Base-by-base conservation (phyloP, 2,797 vertebrate species). In the Astyanax mexicanus region DNA sequence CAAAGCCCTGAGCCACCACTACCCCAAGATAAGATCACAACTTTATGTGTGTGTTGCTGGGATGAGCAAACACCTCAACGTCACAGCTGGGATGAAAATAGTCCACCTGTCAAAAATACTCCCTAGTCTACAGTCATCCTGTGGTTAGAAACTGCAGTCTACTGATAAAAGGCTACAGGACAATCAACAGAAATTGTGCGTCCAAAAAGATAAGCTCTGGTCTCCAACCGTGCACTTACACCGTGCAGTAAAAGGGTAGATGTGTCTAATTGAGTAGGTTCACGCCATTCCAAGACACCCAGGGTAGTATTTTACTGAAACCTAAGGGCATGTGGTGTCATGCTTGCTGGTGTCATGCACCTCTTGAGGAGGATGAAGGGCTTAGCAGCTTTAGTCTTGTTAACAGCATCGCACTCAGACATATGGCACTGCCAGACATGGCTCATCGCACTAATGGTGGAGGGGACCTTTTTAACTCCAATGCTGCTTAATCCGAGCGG, bases 381-480 rank as follows among this genome's bases (percentile, higher is more conserved):
- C 73, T 80, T 76, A 80, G 47, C 65, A 29, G 72, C 58, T 76
- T 73, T 67, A 70, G 75, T 72, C 83, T 78, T 73, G 66, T 80
- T 84, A 80, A 80, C 23, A 51, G 32, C 35, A 37, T 66, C 42
- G 27, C 29, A 38, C 49, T 70, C 67, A 38, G 54, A 72, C 72
- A 72, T 60, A 57, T 58, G 29, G 23, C 40, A 47, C 51, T 57
- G 61, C 62, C 62, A 75, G 32, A 66, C 67, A 54, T 27, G 19
- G 40, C 57, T 73, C 69, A 72, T 74, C 78, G 75, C 42, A 21
- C 52, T 52, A 27, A 58, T 55, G 38, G 27, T 37, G 35, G 40
- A 67, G 71, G 49, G 67, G 54, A 79, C 72, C 80, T 32, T 55
- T 68, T 80, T 47, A 74, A 77, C 42, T 60, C 35, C 23, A 45